Percentiles rank a stretch among this genome's conserved stretches.
phyloP scores from a whole-genome alignment of 2,888 invertebrate genomes.

The Drosophila falleni region DNA sequence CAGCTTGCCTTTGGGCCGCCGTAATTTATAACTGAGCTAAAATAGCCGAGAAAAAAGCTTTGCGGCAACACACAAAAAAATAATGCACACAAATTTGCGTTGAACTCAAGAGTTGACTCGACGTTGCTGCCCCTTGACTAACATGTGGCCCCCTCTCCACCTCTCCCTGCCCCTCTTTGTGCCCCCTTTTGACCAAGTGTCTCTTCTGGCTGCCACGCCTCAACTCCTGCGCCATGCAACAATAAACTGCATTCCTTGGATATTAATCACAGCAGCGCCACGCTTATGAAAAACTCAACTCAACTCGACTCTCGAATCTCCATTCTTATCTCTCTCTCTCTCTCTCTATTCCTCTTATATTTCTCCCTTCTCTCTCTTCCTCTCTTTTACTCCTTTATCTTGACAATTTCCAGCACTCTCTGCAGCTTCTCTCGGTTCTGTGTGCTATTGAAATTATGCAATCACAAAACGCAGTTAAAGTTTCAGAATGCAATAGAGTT shows the following conservation, averaged over 20 bases:
- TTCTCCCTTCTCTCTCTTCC: background rate
- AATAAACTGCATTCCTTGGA: conserved; percentile 79
- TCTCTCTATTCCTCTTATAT: too few species aligned
- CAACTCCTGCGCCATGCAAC: conserved; percentile 33
- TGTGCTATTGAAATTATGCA: conserved; percentile 16
- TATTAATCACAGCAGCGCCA: conserved; percentile 75
- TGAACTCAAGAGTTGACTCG: conserved; percentile 32
- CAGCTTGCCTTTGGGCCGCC: conserved; percentile 60
- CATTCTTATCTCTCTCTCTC: background rate
- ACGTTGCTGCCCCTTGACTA: conserved; percentile 10
- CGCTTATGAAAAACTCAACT: conserved; percentile 54
- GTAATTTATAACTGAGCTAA: conserved; percentile 79
- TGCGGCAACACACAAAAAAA: conserved; percentile 57
- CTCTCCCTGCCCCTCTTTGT: background rate
- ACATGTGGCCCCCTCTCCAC: conserved; percentile 1
- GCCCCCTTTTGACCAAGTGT: conserved; percentile 37
- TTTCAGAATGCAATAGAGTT: background rate
- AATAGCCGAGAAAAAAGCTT: conserved; percentile 70
- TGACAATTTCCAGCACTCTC: too few species aligned
- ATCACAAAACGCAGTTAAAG: background rate
- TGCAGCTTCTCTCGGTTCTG: background rate
- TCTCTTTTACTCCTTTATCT: background rate
- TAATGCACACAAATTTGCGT: conserved; percentile 76
- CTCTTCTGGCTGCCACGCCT: conserved; percentile 58
- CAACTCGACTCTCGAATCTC: conserved; percentile 7